Base-by-base conservation (phyloP, 2,888 invertebrate species). In the Villa cingulata region DNA sequence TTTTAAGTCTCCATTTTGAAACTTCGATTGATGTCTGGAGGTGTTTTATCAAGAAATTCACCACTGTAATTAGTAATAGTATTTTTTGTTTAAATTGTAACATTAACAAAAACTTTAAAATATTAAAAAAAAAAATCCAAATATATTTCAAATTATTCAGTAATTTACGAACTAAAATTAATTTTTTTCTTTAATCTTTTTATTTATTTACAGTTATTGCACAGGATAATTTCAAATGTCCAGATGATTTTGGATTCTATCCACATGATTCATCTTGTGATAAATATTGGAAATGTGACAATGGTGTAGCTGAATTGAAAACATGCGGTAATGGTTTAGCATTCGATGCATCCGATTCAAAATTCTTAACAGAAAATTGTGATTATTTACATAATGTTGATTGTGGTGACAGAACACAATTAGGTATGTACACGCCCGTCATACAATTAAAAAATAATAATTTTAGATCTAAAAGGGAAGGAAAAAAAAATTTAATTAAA, bases 271-370 rank as follows among this genome's bases (percentile, higher is more conserved):
- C 75, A 51, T 88, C 88, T 43, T 92, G 92, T 69, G 92, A 92
- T 74, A 91, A 91, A 71, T 92, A 92, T 72, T 92, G 88, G 87
- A 89, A 91, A 71, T 92, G 92, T 65, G 90, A 91, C 70, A 88
- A 88, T 61, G 86, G 86, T 56, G 82, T 71, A 12, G 83, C 90
- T 49, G 90, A 90, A 62, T 73, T 91, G 57, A 91, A 91, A 71
- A 89, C 90, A 41, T 92, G 92, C 73, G 92, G 92, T 49, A 92
- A 92, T 66, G 92, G 92, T 50, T 77, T 92, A 53, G 91, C 90
- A 48, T 92, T 92, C 70, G 92, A 91, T 66, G 81, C 89, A 52
- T 74, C 81, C 44, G 92, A 92, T 72, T 77, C 83, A 56, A 90
- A 90, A 74, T 90, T 81, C 75, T 74, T 89, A 63, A 87, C 89